phyloP scores from a whole-genome alignment of 1,140 invertebrate species.

The Zaprionus davidi region DNA sequence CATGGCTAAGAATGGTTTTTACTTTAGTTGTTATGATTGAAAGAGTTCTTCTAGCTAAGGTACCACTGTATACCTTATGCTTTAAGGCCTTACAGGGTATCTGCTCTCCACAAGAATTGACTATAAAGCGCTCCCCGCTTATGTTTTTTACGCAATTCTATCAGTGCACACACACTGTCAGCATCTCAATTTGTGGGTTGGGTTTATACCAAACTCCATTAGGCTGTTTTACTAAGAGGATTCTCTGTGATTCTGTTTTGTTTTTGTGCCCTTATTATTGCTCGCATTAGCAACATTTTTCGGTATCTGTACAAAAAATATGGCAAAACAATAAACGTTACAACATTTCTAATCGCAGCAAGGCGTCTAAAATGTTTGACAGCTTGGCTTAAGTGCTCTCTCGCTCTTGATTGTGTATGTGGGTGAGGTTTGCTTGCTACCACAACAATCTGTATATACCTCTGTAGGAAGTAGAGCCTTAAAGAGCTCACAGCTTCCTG shows the following conservation, averaged over 20 bases:
- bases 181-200: slow-evolving; percentile 63
- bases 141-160: slow-evolving; percentile 17
- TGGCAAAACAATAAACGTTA: slow-evolving; percentile 68
- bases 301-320: slow-evolving; percentile 52
- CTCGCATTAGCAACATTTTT: slow-evolving; percentile 17
- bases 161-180: slow-evolving; percentile 76
- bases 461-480: not conserved
- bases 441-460: not conserved
- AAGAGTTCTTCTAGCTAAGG: not conserved
- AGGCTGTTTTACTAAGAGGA: not conserved
- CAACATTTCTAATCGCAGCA: slow-evolving; percentile 54
- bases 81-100: not conserved
- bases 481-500: slow-evolving; percentile 16
- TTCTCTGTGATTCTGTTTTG: slow-evolving; percentile 3
- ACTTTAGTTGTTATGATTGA: not conserved
- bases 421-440: not conserved
- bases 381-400: slow-evolving; percentile 51
- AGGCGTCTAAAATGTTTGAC: slow-evolving; percentile 53
- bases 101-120: not conserved
- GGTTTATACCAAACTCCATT: not conserved
- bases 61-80: not conserved
- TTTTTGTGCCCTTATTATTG: slow-evolving; percentile 3
- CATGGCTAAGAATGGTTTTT: not conserved
- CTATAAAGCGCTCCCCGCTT: not conserved
- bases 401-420: not conserved